These are phyloP conservation scores for Hydrocynus forskahlii DNA, from an alignment of 2,797 vertebrate genomes.

Conservation along the genomic window DNA sequence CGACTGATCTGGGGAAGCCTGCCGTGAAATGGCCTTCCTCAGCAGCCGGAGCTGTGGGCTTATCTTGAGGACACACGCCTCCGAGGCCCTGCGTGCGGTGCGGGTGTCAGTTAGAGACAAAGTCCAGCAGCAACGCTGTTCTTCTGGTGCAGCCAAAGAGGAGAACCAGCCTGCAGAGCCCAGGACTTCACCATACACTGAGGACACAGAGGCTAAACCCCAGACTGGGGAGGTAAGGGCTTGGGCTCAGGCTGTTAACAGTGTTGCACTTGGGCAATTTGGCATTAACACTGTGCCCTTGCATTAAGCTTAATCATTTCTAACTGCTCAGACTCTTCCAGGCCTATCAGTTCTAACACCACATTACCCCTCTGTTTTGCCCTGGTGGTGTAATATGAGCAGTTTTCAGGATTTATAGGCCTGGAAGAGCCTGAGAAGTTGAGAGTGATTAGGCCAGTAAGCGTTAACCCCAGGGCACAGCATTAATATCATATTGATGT, in stretches of 20 bases:
- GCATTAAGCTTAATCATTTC: background rate
- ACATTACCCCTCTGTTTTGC: no score
- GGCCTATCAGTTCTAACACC: background rate
- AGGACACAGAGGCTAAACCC: conserved; percentile 42
- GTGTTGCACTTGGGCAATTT: background rate
- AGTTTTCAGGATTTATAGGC: no score
- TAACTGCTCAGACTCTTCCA: background rate
- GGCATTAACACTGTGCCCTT: background rate
- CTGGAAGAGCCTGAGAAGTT: no score
- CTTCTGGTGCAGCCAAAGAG: conserved; percentile 64
- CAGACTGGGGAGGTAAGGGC: conserved; percentile 49
- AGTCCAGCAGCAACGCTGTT: conserved; percentile 45
- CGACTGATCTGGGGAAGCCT: background rate
- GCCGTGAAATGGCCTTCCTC: conserved; percentile 61
- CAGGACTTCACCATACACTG: conserved; percentile 56
- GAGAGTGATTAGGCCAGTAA: no score
- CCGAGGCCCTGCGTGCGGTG: conserved; percentile 5
- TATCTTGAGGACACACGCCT: conserved; percentile 24
- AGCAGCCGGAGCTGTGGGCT: conserved; percentile 52
- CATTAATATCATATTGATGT: no score
- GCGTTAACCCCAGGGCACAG: no score
- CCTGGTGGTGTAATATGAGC: no score
- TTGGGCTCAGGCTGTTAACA: background rate
- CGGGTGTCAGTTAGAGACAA: conserved; percentile 27
- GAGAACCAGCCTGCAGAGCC: conserved; percentile 59